These are phyloP conservation scores for Acarapis woodi DNA, from an alignment of 1,140 invertebrate genomes.

Conservation along the genomic window DNA sequence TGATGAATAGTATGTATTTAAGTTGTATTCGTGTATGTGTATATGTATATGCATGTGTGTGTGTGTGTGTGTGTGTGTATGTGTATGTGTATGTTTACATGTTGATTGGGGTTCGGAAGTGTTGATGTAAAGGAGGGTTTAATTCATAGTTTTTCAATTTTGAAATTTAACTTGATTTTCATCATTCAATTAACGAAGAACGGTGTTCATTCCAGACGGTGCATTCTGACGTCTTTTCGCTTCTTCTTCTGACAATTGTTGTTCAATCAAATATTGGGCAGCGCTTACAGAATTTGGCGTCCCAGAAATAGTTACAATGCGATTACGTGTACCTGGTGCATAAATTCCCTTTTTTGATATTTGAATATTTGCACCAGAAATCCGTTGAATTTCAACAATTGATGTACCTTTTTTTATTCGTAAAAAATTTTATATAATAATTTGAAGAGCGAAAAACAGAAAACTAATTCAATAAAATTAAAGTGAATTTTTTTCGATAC, in stretches of 20 bases:
- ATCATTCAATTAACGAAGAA: constrained; percentile 1
- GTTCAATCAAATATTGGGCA: constrained; percentile 78
- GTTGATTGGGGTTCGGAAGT: neutral
- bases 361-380: constrained; percentile 84
- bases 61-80: neutral
- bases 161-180: neutral
- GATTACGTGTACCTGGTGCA: constrained; percentile 77
- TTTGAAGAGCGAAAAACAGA: too few species aligned
- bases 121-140: too few species aligned
- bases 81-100: neutral
- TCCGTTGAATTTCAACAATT: constrained; percentile 82
- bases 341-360: constrained; percentile 95
- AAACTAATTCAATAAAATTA: too few species aligned
- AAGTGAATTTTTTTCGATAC: too few species aligned
- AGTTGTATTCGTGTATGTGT: too few species aligned
- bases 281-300: constrained; percentile 50
- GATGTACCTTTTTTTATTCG: too few species aligned
- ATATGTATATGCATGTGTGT: too few species aligned
- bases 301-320: constrained; percentile 82
- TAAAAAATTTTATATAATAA: too few species aligned
- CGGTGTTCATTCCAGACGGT: constrained; percentile 12
- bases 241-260: constrained; percentile 80
- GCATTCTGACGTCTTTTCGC: constrained; percentile 53
- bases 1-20: too few species aligned
- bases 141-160: too few species aligned